A percentile compares a stretch with the other conserved stretches of the same genome.
phyloP scores from a whole-genome alignment of 2,797 vertebrate genomes.

The Onychomys leucogaster region DNA sequence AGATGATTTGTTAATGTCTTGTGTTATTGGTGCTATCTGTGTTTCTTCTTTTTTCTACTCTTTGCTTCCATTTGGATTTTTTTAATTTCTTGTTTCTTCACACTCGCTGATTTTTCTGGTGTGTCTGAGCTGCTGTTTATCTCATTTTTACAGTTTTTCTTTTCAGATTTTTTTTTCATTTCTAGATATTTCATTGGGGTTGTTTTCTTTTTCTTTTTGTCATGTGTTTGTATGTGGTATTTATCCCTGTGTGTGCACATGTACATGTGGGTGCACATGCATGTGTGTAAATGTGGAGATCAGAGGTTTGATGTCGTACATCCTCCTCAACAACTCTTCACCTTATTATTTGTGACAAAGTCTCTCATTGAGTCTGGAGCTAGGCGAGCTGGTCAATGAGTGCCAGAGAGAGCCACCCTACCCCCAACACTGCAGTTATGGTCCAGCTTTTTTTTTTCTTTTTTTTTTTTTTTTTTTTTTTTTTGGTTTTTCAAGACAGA shows the following conservation, averaged over 20 bases:
- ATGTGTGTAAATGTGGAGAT: background rate
- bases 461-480: background rate
- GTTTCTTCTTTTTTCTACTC: background rate
- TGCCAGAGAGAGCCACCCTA: background rate
- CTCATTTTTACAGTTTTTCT: constrained; percentile 34
- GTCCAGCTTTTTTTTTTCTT: background rate
- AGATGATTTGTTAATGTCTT: background rate
- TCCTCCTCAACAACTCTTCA: background rate
- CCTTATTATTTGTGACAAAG: background rate
- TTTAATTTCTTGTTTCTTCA: background rate
- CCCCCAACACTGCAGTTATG: background rate
- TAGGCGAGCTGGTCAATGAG: background rate
- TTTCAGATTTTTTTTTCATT: constrained; percentile 34
- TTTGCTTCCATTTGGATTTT: constrained; percentile 43
- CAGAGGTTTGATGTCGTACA: background rate
- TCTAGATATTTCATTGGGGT: background rate
- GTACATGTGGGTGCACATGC: background rate
- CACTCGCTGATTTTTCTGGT: constrained; percentile 8
- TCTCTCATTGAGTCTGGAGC: background rate
- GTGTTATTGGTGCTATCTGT: background rate
- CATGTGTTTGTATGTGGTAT: background rate
- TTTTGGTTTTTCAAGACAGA: too few species aligned
- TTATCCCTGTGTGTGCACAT: background rate
- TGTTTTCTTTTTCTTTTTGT: background rate
- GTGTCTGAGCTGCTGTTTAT: background rate